These are phyloP conservation scores for Eilema depressum DNA, from an alignment of 2,888 invertebrate genomes.

Conservation along the genomic window DNA sequence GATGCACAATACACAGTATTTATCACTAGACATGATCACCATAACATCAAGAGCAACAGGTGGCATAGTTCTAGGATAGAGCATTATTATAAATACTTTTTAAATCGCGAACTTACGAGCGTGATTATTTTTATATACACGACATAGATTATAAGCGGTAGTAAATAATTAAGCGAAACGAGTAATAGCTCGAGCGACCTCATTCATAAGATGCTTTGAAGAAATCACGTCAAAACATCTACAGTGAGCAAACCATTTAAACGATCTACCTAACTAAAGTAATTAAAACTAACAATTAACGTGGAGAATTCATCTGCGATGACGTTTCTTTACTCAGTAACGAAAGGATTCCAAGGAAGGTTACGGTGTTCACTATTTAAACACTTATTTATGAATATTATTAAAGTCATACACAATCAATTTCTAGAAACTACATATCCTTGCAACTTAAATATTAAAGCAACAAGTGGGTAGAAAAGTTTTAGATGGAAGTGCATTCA, in stretches of 20 bases:
- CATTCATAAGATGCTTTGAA: background rate
- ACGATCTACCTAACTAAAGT: background rate
- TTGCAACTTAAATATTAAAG: constrained; percentile 1
- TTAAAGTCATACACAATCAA: background rate
- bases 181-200: background rate
- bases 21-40: no score
- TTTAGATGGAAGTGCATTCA: constrained; percentile 29
- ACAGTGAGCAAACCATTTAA: background rate
- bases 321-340: constrained; percentile 31
- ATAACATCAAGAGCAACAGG: no score
- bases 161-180: background rate
- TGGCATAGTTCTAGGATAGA: no score
- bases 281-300: background rate
- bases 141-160: background rate
- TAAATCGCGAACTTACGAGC: background rate
- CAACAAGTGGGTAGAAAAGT: constrained; percentile 22
- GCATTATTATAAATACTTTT: background rate
- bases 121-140: background rate
- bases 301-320: constrained; percentile 20
- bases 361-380: constrained; percentile 22
- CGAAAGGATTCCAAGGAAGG: constrained; percentile 44
- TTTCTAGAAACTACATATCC: background rate
- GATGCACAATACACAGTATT: no score
- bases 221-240: background rate
- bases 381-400: background rate